Base-by-base conservation (phyloP, 1,140 invertebrate species). In the Kradibia gibbosae region DNA sequence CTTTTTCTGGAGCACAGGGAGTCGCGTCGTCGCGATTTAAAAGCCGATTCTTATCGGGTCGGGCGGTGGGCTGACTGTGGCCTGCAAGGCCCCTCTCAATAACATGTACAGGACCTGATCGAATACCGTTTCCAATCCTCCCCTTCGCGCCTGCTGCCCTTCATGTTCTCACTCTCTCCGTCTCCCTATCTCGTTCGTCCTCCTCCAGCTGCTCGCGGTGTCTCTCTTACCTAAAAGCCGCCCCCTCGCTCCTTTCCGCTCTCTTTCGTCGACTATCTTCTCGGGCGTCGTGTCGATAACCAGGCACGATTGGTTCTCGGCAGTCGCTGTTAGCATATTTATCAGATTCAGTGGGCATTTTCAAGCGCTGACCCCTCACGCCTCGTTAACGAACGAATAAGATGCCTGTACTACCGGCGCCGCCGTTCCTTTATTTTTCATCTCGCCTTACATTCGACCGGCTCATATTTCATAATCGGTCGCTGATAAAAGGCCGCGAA, bases 261-360 rank as follows among this genome's bases (percentile, higher is more conserved):
- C 3, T 3, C 55, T 25, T 42, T 1, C 7, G 36, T 0, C 17
- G 39, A 5, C 45, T 78, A 78, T 55, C 48, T 71, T 71, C 65
- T 17, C 34, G 48, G 13, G 78, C 28, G 57, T 42, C 57, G 42
- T 60, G 70, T 67, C 72, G 79, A 81, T 81, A 81, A 73, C 3
- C 13, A 25, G 50, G 17, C 60, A 73, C 73, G 80, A 81, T 81
- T 57, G 60, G 42, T 20, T 34, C 60, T 3, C 28, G n/a, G 71
- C 28, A 28, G 71, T 31, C 22, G 55, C 78, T 73, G 34, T 60
- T 72, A 71, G 67, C 70, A 72, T 78, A 72, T 74, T 80, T 80
- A 80, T 80, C 79, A 74, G 79, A 80, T 80, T 80, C 42, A 45
- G 36, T 17, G 67, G 53, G 78, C 34, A 71, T 70, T 79, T 78